Base-by-base conservation (phyloP, 2,888 invertebrate species). In the Rotaria magnacalcarata region DNA sequence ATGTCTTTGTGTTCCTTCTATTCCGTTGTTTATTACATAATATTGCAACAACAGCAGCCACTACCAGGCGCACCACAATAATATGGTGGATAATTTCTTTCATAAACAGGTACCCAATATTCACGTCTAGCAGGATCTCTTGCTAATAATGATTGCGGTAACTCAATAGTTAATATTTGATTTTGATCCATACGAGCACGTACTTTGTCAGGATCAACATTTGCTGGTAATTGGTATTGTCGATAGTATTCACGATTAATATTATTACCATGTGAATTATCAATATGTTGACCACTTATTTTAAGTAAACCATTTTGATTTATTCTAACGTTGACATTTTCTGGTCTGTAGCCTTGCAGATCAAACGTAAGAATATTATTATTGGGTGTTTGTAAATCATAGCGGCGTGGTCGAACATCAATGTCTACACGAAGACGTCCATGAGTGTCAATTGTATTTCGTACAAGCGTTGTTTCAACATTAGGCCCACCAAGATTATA, bases 191-290 rank as follows among this genome's bases (percentile, higher is more conserved):
- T 80, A n/a, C 47, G 43, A 10, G 80, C 80, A n/a, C 47, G 80
- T 47, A 80, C n/a, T 80, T 47, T 47, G 14, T 80, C 80, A 2
- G 43, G 47, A n/a, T 80, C 47, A 24, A 80, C 47, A 47, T 43
- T 47, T 14, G 80, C 47, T 11, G 80, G 80, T 80, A 80, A 47
- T 80, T 80, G 80, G 47, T 80, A 80, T 80, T 43, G 80, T 47
- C 47, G 19, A 80, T n/a, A 80, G 47, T 47, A 80, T 80, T 80
- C 80, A 80, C 80, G 80, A 80, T 80, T 80, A 80, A 80, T 80
- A n/a, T 47, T 8, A 80, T 80, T 80, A 80, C 47, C 80, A 43
- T 4, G n/a, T 47, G 80, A 16, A 80, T 80, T 80, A n/a, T 80
- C 80, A 14, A 80, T n/a, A 47, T 80, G 80, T 47, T 43, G 24